Conservation (phyloP, 1,140 invertebrate species). For the Ooceraea biroi region DNA sequence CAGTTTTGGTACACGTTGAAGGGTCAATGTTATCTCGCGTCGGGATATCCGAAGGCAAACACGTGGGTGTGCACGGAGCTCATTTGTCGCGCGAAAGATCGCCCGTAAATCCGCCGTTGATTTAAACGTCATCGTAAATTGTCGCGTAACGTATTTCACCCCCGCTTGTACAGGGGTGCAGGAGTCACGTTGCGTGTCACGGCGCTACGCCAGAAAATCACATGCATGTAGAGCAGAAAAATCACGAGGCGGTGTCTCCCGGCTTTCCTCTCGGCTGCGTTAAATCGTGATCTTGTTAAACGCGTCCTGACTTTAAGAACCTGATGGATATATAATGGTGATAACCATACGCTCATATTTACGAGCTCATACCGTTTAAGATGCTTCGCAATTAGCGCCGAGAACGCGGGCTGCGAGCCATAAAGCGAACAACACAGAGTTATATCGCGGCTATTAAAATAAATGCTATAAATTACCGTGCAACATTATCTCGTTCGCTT, state of each 20-base stretch:
- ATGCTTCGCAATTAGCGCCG: neutral
- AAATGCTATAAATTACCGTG: neutral
- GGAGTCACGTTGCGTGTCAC: neutral
- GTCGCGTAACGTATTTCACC: slow-evolving; percentile 42
- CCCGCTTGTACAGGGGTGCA: slow-evolving; percentile 40
- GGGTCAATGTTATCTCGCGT: slow-evolving; percentile 11
- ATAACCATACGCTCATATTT: slow-evolving; percentile 2
- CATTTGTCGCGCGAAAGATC: slow-evolving; percentile 23
- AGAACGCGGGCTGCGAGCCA: neutral
- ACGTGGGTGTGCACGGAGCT: neutral
- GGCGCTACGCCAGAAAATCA: slow-evolving; percentile 30
- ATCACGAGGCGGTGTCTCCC: slow-evolving; percentile 6
- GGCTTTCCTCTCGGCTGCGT: neutral
- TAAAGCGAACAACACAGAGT: neutral
- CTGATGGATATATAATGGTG: neutral
- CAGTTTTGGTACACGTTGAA: neutral
- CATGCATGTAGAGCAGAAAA: slow-evolving; percentile 31
- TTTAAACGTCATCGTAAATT: slow-evolving; percentile 58
- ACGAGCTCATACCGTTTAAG: neutral
- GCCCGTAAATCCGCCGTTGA: slow-evolving; percentile 56
- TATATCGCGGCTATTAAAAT: neutral
- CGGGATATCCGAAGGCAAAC: neutral
- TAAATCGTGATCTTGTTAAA: slow-evolving; percentile 17
- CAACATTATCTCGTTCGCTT: neutral
- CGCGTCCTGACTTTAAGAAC: neutral